A percentile compares a stretch with the other conserved stretches of the same genome.
Conservation (phyloP, 2,797 vertebrate species). For the Novumbra hubbsi region DNA sequence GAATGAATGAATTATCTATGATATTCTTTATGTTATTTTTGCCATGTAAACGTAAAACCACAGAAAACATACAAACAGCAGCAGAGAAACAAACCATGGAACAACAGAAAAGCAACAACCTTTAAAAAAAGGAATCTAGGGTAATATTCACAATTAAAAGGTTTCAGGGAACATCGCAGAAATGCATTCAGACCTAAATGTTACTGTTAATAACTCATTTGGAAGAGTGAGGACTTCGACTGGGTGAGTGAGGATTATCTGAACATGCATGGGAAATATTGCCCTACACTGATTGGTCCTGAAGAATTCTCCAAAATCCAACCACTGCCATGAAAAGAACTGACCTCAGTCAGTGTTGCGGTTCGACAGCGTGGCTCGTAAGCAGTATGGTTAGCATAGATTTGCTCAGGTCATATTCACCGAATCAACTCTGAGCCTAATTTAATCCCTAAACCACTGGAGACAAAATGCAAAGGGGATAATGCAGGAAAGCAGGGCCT, state of each 20-base stretch:
- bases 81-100: slow-evolving; percentile 16
- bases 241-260: neutral
- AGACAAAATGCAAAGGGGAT: slow-evolving; percentile 3
- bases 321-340: neutral
- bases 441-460: slow-evolving; percentile 8
- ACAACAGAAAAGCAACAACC: slow-evolving; percentile 21
- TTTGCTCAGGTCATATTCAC: slow-evolving; percentile 43
- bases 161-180: slow-evolving; percentile 24
- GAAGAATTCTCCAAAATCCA: slow-evolving; percentile 19
- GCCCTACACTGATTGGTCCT: slow-evolving; percentile 36
- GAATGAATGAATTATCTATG: slow-evolving; percentile 76
- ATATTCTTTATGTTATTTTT: slow-evolving; percentile 62
- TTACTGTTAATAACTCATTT: slow-evolving; percentile 15
- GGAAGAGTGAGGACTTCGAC: slow-evolving; percentile 26
- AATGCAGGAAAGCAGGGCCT: neutral
- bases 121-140: slow-evolving; percentile 34
- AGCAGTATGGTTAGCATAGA: slow-evolving; percentile 70
- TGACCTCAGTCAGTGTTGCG: slow-evolving; percentile 30
- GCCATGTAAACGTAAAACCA: slow-evolving; percentile 76
- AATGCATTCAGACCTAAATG: slow-evolving; percentile 33
- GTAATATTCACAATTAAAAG: slow-evolving; percentile 29
- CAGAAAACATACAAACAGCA: slow-evolving; percentile 39
- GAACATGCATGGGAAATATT: slow-evolving; percentile 35
- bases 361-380: slow-evolving; percentile 13
- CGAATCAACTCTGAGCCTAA: slow-evolving; percentile 35